Evolutionary conservation across 1,140 invertebrate species (phyloP).

Genomic region (Brachystomella parvula): DNA sequence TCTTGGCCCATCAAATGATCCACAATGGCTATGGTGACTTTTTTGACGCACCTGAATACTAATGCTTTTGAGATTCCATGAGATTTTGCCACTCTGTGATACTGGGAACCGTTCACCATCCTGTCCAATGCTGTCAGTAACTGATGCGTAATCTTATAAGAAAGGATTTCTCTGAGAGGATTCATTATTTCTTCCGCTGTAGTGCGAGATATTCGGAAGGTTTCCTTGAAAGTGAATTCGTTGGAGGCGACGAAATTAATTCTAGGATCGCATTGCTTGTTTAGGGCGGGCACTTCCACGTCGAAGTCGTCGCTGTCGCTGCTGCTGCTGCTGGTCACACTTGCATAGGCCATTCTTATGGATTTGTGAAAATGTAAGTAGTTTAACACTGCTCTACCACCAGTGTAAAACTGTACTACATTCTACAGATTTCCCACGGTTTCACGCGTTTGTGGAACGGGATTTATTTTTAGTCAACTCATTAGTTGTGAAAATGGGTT

Average conservation of each 20-base stretch:
- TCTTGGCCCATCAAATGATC: conserved; percentile 25
- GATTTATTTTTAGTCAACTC: too few relatives aligned
- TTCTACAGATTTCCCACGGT: too few relatives aligned
- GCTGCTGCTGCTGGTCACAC: too few relatives aligned
- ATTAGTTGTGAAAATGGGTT: too few relatives aligned
- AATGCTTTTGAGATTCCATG: conserved; percentile 37
- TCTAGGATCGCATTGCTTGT: neutral
- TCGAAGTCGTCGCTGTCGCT: too few relatives aligned
- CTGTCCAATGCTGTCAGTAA: conserved; percentile 31
- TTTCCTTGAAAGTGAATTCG: conserved; percentile 11
- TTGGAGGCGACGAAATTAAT: conserved; percentile 16
- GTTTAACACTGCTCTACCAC: too few relatives aligned
- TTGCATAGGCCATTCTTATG: too few relatives aligned
- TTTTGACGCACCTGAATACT: conserved; percentile 27
- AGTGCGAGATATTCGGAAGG: conserved; percentile 8
- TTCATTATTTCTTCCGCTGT: conserved; percentile 17
- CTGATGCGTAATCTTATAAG: conserved; percentile 30
- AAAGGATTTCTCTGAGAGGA: conserved; percentile 15
- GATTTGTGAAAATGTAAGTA: too few relatives aligned
- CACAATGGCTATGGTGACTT: conserved; percentile 26
- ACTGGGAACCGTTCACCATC: conserved; percentile 35
- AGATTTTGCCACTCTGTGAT: conserved; percentile 30
- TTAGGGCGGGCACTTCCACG: too few relatives aligned
- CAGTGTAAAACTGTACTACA: too few relatives aligned
- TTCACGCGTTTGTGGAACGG: too few relatives aligned